phyloP scores from a whole-genome alignment of 1,140 invertebrate genomes.

The Neomicropteryx cornuta region DNA sequence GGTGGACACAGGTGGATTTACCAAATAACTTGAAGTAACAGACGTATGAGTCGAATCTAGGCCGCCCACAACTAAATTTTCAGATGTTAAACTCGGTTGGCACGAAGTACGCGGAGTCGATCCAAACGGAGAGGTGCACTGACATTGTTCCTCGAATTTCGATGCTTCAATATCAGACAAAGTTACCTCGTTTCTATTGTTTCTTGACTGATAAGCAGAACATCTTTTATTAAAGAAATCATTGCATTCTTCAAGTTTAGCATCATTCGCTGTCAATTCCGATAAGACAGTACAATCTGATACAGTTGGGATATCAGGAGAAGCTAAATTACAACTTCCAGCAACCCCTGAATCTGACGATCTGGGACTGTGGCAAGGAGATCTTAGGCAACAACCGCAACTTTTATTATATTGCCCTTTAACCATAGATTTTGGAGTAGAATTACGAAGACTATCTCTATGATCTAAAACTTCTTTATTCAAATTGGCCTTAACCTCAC shows the following conservation, averaged over 20 bases:
- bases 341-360: conserved; percentile 78
- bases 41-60: conserved; percentile 35
- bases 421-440: no score
- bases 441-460: no score
- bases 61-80: conserved; percentile 35
- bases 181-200: conserved; percentile 28
- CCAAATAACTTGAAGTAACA: conserved; percentile 30
- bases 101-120: conserved; percentile 53
- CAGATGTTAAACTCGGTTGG: conserved; percentile 39
- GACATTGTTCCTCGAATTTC: conserved; percentile 56
- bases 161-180: conserved; percentile 51
- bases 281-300: conserved; percentile 20
- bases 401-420: conserved; percentile 26
- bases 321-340: conserved; percentile 61
- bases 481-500: conserved; percentile 9
- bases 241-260: conserved; percentile 12
- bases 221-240: conserved; percentile 11
- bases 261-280: conserved; percentile 9
- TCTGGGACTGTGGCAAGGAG: conserved; percentile 46
- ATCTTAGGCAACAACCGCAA: conserved; percentile 48
- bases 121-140: conserved; percentile 59
- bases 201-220: background rate
- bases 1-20: conserved; percentile 22
- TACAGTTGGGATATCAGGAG: conserved; percentile 43
- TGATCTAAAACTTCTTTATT: no score